phyloP scores from a whole-genome alignment of 1,140 invertebrate genomes.

The Mya arenaria region DNA sequence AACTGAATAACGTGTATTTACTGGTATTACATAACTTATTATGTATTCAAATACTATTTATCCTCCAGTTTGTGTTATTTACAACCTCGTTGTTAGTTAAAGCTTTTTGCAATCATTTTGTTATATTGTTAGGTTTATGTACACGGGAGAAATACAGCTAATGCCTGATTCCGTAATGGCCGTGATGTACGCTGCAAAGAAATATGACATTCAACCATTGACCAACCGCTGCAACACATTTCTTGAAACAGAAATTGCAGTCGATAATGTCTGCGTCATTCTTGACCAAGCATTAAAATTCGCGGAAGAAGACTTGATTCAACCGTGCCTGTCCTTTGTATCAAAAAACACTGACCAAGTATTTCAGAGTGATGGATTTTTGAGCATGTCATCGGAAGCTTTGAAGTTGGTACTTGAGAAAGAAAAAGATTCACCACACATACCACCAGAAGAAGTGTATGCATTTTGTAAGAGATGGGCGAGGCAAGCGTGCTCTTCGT shows the following conservation, averaged over 20 bases:
- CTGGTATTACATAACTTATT: too few species aligned
- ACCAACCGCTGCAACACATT: neutral
- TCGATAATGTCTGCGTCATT: conserved; percentile 9
- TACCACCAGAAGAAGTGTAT: neutral
- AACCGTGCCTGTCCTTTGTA: neutral
- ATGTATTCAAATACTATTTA: too few species aligned
- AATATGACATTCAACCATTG: neutral
- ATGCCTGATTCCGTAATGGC: neutral
- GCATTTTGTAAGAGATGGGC: conserved; percentile 5
- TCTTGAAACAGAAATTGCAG: neutral
- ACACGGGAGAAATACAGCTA: neutral
- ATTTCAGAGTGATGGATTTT: neutral
- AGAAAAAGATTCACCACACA: neutral
- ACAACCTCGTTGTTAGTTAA: too few species aligned
- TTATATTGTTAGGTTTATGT: neutral
- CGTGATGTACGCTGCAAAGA: conserved; percentile 1
- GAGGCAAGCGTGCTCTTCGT: too few species aligned
- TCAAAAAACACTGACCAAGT: neutral
- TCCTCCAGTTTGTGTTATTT: too few species aligned
- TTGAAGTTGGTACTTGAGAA: neutral
- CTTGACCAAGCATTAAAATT: neutral
- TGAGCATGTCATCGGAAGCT: neutral
- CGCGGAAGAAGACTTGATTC: conserved; percentile 11
- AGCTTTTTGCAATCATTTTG: too few species aligned
- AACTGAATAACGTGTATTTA: too few species aligned